Percentiles rank a stretch among this genome's conserved stretches.
These are phyloP conservation scores for Boloria selene DNA, from an alignment of 2,888 invertebrate genomes.

Conservation along the genomic window DNA sequence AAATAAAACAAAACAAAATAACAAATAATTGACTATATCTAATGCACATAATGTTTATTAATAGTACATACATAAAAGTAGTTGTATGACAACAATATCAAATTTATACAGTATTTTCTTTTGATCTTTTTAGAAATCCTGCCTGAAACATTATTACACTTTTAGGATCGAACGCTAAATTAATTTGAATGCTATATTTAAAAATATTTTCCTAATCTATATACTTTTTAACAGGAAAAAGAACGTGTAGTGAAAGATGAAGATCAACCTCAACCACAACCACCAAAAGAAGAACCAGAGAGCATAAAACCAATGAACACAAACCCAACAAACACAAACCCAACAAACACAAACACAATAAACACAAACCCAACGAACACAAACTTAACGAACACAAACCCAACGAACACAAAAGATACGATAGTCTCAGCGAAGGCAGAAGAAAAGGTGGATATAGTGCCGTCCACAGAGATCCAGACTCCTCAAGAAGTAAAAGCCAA, in stretches of 20 bases:
- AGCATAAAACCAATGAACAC: slow-evolving; percentile 10
- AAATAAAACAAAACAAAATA: too few relatives aligned
- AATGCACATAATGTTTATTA: slow-evolving; percentile 44
- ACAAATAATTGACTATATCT: too few relatives aligned
- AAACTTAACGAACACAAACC: slow-evolving; percentile 2
- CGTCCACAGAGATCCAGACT: slow-evolving; percentile 4
- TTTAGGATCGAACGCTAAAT: neutral
- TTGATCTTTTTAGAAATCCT: neutral
- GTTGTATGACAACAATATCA: neutral
- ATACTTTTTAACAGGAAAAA: slow-evolving; percentile 58
- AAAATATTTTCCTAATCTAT: too few relatives aligned
- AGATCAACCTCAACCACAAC: slow-evolving; percentile 39
- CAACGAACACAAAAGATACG: slow-evolving; percentile 7
- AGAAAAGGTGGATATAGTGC: slow-evolving; percentile 21
- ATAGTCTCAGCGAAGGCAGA: slow-evolving; percentile 19
- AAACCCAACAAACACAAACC: slow-evolving; percentile 6
- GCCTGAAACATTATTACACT: neutral
- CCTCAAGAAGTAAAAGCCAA: slow-evolving; percentile 46
- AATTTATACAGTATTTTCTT: neutral
- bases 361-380: slow-evolving; percentile 20
- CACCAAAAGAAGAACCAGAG: slow-evolving; percentile 32
- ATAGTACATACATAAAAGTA: neutral
- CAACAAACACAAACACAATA: neutral
- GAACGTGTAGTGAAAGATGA: slow-evolving; percentile 55
- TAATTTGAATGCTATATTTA: too few relatives aligned